phyloP scores from a whole-genome alignment of 2,888 invertebrate genomes.

The Galeopsomyia nigrocyanea region DNA sequence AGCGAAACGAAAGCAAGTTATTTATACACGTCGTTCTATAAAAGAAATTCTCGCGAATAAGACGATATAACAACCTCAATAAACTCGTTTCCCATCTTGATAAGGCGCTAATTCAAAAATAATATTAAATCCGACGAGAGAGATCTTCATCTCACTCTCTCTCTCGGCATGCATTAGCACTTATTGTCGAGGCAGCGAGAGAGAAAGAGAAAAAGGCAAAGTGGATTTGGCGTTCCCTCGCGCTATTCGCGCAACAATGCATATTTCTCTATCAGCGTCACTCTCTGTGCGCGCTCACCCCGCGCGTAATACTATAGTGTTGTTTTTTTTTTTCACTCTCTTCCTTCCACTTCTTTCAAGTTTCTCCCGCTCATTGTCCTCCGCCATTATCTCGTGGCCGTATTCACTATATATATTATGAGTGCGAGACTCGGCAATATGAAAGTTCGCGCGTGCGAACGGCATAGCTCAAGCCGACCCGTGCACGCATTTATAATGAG shows the following conservation, averaged over 20 bases:
- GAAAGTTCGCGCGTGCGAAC: slow-evolving; percentile 47
- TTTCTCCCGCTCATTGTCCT: slow-evolving; percentile 33
- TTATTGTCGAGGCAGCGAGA: slow-evolving; percentile 6
- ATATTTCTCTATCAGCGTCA: slow-evolving; percentile 1
- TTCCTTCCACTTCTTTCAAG: slow-evolving; percentile 10
- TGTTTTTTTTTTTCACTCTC: slow-evolving; percentile 8
- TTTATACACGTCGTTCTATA: neutral
- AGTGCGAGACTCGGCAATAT: slow-evolving; percentile 25
- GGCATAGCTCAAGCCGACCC: slow-evolving; percentile 48
- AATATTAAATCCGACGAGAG: slow-evolving; percentile 20
- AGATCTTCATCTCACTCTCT: slow-evolving; percentile 11
- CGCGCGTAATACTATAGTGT: too few species aligned
- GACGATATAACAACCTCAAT: neutral
- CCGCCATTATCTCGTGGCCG: slow-evolving; percentile 19
- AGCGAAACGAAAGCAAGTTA: too few species aligned
- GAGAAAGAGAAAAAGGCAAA: neutral
- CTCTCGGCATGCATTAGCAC: slow-evolving; percentile 15
- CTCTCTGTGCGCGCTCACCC: neutral
- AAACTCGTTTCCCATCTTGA: slow-evolving; percentile 10
- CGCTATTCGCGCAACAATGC: neutral
- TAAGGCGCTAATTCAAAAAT: slow-evolving; percentile 31
- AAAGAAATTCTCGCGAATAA: neutral
- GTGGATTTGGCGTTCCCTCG: slow-evolving; percentile 11
- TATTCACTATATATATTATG: too few species aligned
- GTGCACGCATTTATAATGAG: slow-evolving; percentile 64